phyloP scores from a whole-genome alignment of 2,797 vertebrate genomes.

The Microctenopoma lineatum region DNA sequence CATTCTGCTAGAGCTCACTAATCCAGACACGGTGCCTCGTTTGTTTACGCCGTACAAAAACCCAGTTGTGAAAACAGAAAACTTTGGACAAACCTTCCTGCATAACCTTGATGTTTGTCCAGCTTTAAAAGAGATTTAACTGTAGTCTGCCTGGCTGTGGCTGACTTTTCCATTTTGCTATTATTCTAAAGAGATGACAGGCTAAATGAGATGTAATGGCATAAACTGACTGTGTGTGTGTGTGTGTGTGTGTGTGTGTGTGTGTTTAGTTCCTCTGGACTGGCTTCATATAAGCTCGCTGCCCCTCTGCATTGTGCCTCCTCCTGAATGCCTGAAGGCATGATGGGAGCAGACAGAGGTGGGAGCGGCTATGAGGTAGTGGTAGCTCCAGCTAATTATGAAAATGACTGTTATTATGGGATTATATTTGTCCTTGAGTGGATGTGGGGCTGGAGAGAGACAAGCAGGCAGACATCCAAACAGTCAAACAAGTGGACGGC shows the following conservation, averaged over 20 bases:
- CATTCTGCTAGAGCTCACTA: background rate
- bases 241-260: slow-evolving; percentile 12
- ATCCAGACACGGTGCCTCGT: background rate
- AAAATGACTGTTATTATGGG: slow-evolving; percentile 80
- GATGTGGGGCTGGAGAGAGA: slow-evolving; percentile 35
- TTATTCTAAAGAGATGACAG: slow-evolving; percentile 78
- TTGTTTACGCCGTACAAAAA: background rate
- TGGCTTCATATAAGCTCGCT: slow-evolving; percentile 16
- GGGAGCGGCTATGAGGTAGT: slow-evolving; percentile 46
- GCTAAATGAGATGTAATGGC: slow-evolving; percentile 66
- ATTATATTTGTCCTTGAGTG: slow-evolving; percentile 79
- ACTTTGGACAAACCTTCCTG: background rate
- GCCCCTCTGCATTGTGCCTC: slow-evolving; percentile 9
- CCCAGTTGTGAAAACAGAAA: no score
- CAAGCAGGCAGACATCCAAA: slow-evolving; percentile 33
- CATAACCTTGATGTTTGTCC: slow-evolving; percentile 6
- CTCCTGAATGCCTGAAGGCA: slow-evolving; percentile 28
- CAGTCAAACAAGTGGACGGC: slow-evolving; percentile 17
- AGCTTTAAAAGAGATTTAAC: slow-evolving; percentile 19
- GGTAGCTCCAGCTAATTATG: slow-evolving; percentile 69
- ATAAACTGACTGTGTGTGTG: slow-evolving; percentile 46
- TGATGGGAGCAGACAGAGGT: slow-evolving; percentile 42
- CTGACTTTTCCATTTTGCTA: slow-evolving; percentile 54
- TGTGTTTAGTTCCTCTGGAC: slow-evolving; percentile 33
- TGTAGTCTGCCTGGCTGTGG: slow-evolving; percentile 33